Evolutionary conservation across 2,797 vertebrate genomes (phyloP), one percentile per base, ranked within the genome.

Genomic region (Nyctalus aviator): DNA sequence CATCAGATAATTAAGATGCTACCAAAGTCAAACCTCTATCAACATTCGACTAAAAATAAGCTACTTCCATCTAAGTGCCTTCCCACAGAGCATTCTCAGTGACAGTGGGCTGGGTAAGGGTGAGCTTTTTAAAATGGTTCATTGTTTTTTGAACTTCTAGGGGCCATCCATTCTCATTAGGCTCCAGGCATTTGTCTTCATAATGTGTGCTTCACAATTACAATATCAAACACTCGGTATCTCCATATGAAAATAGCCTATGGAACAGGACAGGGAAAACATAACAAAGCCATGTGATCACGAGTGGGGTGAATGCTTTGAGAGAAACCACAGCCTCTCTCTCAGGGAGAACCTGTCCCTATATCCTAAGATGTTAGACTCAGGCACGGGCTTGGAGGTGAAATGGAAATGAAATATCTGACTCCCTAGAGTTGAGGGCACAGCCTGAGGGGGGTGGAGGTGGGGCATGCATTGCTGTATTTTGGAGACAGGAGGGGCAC

Each of bases 81-180:
- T 96, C 71, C 96, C 84, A 50, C n/a, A 15, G 86, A 95, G 75
- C 8, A 46, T 97, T 96, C 93, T 37, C 37, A 71, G 89, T 85
- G 94, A 95, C 86, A 95, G 86, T 0, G 0, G 44, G 92, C 96
- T 69, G 96, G 87, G 48, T 0, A 18, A 97, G 94, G 95, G 87
- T 92, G 94, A 86, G 95, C 9, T 55, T 96, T 97, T 90, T 71
- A 96, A 96, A 92, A 77, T 9, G 27, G 92, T 89, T 96, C 96
- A 94, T 86, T 97, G 96, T 96, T 84, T 97, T 44, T 98, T 97
- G 96, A 94, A 88, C 95, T 97, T 97, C 98, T 97, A 98, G 97
- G 98, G 97, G 97, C 98, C 98, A 98, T 98, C 98, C 96, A 98
- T 98, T 98, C 97, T 98, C 98, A 98, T 98, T 98, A 98, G 96